Base-by-base conservation (phyloP, 37 sponge, comb jelly and placozoan genomes). In the Corticium candelabrum region DNA sequence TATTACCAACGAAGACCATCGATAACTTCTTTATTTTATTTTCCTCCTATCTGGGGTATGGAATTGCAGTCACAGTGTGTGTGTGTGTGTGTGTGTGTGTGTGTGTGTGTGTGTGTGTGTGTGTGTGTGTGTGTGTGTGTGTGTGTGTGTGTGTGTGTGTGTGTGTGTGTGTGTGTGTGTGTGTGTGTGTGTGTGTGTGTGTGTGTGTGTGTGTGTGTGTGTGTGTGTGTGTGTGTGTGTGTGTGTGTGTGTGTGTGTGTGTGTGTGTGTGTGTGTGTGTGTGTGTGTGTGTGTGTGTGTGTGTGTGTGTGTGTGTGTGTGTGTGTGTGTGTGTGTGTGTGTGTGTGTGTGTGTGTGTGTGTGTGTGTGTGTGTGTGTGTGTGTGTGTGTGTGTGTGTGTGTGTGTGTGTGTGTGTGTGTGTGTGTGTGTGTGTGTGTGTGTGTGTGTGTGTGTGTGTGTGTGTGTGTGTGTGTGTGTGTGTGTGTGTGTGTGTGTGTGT, bases 41-140 rank as follows among this genome's bases (percentile, higher is more conserved):
- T n/a, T 43, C 56, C 56, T 11, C 56, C 56, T 21, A 11, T 43
- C 56, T 21, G 5, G 11, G 56, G 11, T 5, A 5, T 43, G 56
- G 11, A 5, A 43, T 11, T 43, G 56, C 56, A 43, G 56, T 21
- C 11, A 5, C 11, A 43, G 5, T 43, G 56, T 43, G 56, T 43
- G 56, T 43, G 56, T 43, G 56, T 43, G 56, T 43, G 56, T 43
- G 56, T 43, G 56, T 43, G 56, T 43, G 56, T 43, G 56, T 43
- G 56, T 43, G 56, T 43, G 56, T 43, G 56, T 43, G 56, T 43
- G 56, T 43, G 56, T 43, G 56, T 43, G 56, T 43, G 56, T 43
- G 56, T 43, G 56, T 43, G 56, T 43, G 56, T 43, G 56, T 43
- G 56, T 43, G 56, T 43, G 56, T 43, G 56, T 43, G 56, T 43